Percentiles rank a stretch among this genome's conserved stretches.
Evolutionary conservation across 1,140 invertebrate species (phyloP).

Genomic region (Zaprionus africanus): DNA sequence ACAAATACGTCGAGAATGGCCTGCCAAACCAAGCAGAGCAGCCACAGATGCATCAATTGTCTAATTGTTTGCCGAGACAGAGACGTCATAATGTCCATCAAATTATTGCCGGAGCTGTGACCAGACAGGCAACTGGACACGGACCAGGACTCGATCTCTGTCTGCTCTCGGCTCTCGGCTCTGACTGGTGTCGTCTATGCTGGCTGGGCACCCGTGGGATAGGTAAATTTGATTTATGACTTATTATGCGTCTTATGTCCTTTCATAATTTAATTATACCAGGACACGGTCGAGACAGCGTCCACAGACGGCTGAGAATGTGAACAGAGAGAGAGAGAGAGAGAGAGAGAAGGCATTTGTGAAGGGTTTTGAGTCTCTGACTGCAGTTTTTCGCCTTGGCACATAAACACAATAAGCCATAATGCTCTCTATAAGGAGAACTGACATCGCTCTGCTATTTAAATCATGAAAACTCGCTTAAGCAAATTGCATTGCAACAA

Average conservation of each 20-base stretch:
- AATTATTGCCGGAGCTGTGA: conserved; percentile 30
- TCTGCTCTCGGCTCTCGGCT: conserved; percentile 17
- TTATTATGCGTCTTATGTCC: conserved; percentile 84
- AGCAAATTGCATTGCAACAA: conserved; percentile 77
- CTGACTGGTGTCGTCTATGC: conserved; percentile 18
- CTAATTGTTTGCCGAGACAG: conserved; percentile 80
- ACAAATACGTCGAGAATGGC: conserved; percentile 42
- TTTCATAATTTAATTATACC: conserved; percentile 84
- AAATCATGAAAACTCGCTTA: conserved; percentile 82
- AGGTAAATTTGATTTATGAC: conserved; percentile 84
- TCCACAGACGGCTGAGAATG: conserved; percentile 26
- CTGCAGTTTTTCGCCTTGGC: conserved; percentile 52
- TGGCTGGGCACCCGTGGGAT: conserved; percentile 66
- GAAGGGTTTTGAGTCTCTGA: neutral
- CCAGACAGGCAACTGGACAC: neutral
- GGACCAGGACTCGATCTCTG: conserved; percentile 5
- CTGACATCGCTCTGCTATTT: conserved; percentile 60
- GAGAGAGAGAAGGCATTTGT: neutral
- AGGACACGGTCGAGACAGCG: conserved; percentile 60
- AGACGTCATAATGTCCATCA: conserved; percentile 79
- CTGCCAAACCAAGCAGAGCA: conserved; percentile 29
- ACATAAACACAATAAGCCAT: conserved; percentile 44
- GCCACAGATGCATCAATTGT: conserved; percentile 78
- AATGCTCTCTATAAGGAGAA: conserved; percentile 29
- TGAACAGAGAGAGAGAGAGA: neutral